Percentiles rank a stretch among this genome's conserved stretches.
Evolutionary conservation across 2,888 invertebrate genomes (phyloP).

Genomic region (Nemapogon koenigi): DNA sequence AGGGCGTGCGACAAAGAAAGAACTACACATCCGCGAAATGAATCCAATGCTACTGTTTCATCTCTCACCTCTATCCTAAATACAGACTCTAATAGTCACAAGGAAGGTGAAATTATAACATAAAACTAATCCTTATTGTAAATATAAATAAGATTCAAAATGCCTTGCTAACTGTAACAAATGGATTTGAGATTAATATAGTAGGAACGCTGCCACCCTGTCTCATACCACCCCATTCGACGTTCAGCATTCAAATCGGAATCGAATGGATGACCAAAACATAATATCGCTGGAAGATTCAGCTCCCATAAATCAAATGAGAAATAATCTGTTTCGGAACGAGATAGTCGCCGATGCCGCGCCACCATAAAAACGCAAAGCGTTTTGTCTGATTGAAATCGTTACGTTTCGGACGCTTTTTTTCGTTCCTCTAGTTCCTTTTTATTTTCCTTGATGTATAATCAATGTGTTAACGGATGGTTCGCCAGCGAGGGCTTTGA

Average conservation of each 20-base stretch:
- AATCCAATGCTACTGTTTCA: slow-evolving; percentile 64
- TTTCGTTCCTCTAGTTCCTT: slow-evolving; percentile 53
- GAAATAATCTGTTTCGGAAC: slow-evolving; percentile 66
- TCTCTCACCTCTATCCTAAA: slow-evolving; percentile 66
- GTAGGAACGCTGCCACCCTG: slow-evolving; percentile 50
- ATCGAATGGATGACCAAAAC: slow-evolving; percentile 67
- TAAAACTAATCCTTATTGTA: slow-evolving; percentile 4
- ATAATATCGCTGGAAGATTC: slow-evolving; percentile 65
- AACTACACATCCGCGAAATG: slow-evolving; percentile 54
- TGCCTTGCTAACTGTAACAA: slow-evolving; percentile 51
- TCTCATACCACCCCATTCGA: slow-evolving; percentile 59
- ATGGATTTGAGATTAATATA: slow-evolving; percentile 66
- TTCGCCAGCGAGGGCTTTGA: slow-evolving; percentile 42
- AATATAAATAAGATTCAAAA: background rate
- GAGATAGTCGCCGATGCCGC: slow-evolving; percentile 55
- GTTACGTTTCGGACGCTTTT: slow-evolving; percentile 46
- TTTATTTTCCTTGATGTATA: slow-evolving; percentile 63
- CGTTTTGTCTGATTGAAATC: slow-evolving; percentile 65
- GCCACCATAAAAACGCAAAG: slow-evolving; percentile 63
- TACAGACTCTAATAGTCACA: no score
- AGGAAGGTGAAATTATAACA: slow-evolving; percentile 38
- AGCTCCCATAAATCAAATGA: slow-evolving; percentile 65
- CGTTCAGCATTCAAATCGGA: slow-evolving; percentile 65
- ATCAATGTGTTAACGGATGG: slow-evolving; percentile 64
- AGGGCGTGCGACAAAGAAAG: slow-evolving; percentile 49